Conservation (phyloP, 2,113 vertebrate species). For the Charadrius vociferus region DNA sequence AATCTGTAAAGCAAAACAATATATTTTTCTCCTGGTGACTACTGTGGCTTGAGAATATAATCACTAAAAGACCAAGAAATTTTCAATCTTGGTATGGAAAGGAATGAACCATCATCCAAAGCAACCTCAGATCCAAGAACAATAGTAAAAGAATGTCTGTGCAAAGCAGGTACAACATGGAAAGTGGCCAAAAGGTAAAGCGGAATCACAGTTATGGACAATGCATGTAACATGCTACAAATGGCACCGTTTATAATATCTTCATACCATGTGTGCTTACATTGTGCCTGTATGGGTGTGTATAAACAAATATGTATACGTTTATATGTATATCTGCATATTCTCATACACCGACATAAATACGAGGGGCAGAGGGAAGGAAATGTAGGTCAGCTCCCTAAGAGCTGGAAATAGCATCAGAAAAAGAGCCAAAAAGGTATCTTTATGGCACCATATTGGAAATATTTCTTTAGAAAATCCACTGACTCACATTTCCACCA, state of each 20-base stretch:
- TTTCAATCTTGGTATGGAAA: neutral
- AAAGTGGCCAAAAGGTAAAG: neutral
- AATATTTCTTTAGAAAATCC: neutral
- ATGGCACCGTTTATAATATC: neutral
- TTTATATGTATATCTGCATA: neutral
- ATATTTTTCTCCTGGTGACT: neutral
- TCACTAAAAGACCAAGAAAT: neutral
- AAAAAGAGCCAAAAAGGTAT: neutral
- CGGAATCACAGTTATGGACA: neutral
- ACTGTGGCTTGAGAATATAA: neutral
- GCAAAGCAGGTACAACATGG: neutral
- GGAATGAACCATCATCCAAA: neutral
- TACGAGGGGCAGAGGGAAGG: neutral
- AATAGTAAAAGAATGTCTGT: neutral
- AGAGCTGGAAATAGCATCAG: neutral
- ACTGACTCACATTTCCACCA: neutral
- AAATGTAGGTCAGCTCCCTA: neutral
- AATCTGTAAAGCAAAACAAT: neutral
- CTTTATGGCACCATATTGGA: neutral
- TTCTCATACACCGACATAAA: neutral
- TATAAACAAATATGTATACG: neutral
- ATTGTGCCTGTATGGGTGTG: neutral
- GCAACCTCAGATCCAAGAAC: neutral
- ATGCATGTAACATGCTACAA: fast-evolving
- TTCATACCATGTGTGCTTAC: neutral